These are phyloP conservation scores for Eristalis pertinax DNA, from an alignment of 2,888 invertebrate genomes.

Conservation along the genomic window DNA sequence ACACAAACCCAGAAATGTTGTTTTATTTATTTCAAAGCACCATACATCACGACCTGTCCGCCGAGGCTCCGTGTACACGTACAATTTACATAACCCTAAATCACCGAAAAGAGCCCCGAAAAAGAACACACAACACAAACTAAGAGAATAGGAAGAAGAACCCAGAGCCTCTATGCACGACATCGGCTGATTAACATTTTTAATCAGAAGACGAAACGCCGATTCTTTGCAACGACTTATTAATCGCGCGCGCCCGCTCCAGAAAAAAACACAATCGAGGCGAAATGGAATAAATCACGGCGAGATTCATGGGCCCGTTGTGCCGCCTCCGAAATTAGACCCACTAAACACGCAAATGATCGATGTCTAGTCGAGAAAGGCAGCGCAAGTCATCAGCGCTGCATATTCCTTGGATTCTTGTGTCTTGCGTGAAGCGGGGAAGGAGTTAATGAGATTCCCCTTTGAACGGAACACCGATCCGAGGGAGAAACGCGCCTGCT, in stretches of 20 bases:
- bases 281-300: conserved; percentile 60
- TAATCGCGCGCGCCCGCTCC: conserved; percentile 58
- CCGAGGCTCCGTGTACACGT: conserved; percentile 23
- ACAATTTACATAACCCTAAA: conserved; percentile 70
- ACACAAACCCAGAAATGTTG: conserved; percentile 8
- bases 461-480: conserved; percentile 42
- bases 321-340: conserved; percentile 64
- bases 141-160: background rate
- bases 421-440: conserved; percentile 1
- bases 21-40: conserved; percentile 51
- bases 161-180: conserved; percentile 12
- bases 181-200: conserved; percentile 64
- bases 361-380: conserved; percentile 45
- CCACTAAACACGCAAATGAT: conserved; percentile 59
- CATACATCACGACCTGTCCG: conserved; percentile 65
- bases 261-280: conserved; percentile 63
- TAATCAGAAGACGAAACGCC: conserved; percentile 54
- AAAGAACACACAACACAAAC: background rate
- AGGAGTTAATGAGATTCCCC: conserved; percentile 70
- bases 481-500: conserved; percentile 39
- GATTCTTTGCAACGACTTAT: conserved; percentile 45
- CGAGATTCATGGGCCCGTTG: conserved; percentile 52
- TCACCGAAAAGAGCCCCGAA: conserved; percentile 41
- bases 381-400: background rate
- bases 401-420: conserved; percentile 22